Evolutionary conservation across 2,113 vertebrate genomes (phyloP).

Genomic region (Anarrhichthys ocellatus): DNA sequence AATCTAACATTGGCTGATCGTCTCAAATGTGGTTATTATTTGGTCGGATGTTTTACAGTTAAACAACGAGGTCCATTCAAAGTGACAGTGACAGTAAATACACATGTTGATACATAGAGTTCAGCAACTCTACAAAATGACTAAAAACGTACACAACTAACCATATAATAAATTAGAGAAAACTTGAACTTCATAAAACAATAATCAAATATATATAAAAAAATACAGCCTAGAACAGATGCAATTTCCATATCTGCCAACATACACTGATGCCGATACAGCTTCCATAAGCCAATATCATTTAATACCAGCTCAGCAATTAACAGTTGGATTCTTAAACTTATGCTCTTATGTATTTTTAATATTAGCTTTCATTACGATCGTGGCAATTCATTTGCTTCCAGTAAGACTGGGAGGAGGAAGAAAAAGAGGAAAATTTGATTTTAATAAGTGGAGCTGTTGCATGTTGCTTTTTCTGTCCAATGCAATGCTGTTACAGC

Average conservation of each 20-base stretch:
- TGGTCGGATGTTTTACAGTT: background rate
- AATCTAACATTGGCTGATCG: background rate
- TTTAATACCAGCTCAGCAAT: background rate
- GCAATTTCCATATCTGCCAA: background rate
- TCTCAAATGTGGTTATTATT: background rate
- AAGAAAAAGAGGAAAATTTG: background rate
- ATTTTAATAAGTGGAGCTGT: slow-evolving; percentile 11
- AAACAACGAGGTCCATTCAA: background rate
- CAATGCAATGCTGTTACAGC: background rate
- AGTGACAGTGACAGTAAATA: background rate
- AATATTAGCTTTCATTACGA: slow-evolving; percentile 13
- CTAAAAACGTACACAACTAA: background rate
- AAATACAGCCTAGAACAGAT: background rate
- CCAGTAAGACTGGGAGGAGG: background rate
- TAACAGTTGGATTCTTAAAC: background rate
- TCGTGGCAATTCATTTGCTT: background rate
- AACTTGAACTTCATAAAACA: background rate
- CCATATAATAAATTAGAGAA: background rate
- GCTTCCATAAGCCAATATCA: background rate
- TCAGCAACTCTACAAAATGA: background rate
- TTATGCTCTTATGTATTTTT: slow-evolving; percentile 16
- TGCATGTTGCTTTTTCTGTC: slow-evolving; percentile 16
- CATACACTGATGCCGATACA: background rate
- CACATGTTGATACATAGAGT: background rate
- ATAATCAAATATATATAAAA: background rate